Base-by-base conservation (phyloP, 2,888 invertebrate species). In the Thera obeliscata region DNA sequence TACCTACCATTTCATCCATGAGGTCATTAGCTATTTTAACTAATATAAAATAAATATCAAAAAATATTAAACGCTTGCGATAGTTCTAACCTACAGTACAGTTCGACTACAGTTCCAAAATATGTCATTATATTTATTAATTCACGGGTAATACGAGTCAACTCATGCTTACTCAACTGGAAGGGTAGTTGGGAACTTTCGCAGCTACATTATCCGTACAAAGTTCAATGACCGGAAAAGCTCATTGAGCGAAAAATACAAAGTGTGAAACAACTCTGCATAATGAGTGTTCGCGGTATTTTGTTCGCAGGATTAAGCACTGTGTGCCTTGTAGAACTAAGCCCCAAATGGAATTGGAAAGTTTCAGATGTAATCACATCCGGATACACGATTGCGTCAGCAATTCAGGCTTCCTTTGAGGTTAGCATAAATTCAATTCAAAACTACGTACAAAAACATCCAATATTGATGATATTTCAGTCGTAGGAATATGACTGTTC, bases 201-300 rank as follows among this genome's bases (percentile, higher is more conserved):
- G 56, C 11, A 56, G 57, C 56, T 48, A 61, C 55, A 52, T 33
- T 33, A 52, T 8, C 7, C 52, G 3, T 8, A 41, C 54, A 60
- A 67, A 54, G 57, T 61, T 57, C 57, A 57, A 64, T 55, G 68
- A 52, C 54, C 61, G 54, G 56, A 64, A 68, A 64, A 64, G 55
- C 64, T 61, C 43, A 67, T 67, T 63, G 58, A 63, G 63, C 55
- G 50, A 46, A 67, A 63, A 67, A 60, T 63, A 35, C 48, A 59
- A 56, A 41, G 56, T 41, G 61, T 61, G 56, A 61, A 64, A 63
- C 63, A 49, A 57, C 36, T 61, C 56, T 8, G 35, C 54, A 33
- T 35, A 64, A 57, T n/a, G 52, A 52, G 63, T 64, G 35, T 52
- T 57, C 35, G 5, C 41, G 36, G 50, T 52, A 46, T 57, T 57